phyloP scores from a whole-genome alignment of 2,888 invertebrate species.

The Helicoverpa assulta region DNA sequence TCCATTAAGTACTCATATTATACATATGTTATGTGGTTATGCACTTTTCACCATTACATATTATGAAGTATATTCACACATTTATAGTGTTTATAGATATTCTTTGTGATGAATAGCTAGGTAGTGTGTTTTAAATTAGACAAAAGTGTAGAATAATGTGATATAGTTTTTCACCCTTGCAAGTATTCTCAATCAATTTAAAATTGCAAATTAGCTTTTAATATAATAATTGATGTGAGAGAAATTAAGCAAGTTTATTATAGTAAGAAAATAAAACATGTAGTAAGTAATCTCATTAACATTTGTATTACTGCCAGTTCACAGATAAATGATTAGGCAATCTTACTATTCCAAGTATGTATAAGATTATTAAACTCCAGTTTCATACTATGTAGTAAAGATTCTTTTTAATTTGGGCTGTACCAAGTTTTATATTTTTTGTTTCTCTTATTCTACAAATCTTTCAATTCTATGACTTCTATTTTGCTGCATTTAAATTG shows the following conservation, averaged over 20 bases:
- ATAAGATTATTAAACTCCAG: conserved; percentile 13
- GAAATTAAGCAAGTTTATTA: conserved; percentile 35
- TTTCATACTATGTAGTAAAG: conserved; percentile 8
- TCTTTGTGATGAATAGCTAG: conserved; percentile 51
- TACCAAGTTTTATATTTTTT: conserved; percentile 18
- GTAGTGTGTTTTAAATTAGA: conserved; percentile 47
- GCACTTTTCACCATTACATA: conserved; percentile 25
- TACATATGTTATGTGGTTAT: conserved; percentile 18
- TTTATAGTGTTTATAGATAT: conserved; percentile 43
- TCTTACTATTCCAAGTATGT: conserved; percentile 28
- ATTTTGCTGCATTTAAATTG: conserved; percentile 51
- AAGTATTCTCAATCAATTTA: conserved; percentile 28
- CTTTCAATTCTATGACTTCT: conserved; percentile 28
- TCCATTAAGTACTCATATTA: conserved; percentile 3
- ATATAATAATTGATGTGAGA: conserved; percentile 18
- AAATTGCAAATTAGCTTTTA: conserved; percentile 47
- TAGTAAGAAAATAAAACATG: conserved; percentile 12
- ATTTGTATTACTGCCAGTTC: conserved; percentile 25
- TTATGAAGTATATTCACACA: conserved; percentile 24
- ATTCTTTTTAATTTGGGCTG: conserved; percentile 8
- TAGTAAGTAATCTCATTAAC: conserved; percentile 33
- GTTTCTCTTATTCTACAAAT: conserved; percentile 8
- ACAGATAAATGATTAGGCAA: conserved; percentile 16
- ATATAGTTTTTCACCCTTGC: conserved; percentile 47
- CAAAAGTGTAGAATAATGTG: conserved; percentile 34